Percentiles rank a stretch among this genome's conserved stretches.
Conservation (phyloP, 2,113 vertebrate species). For the Rhynchomys soricoides region DNA sequence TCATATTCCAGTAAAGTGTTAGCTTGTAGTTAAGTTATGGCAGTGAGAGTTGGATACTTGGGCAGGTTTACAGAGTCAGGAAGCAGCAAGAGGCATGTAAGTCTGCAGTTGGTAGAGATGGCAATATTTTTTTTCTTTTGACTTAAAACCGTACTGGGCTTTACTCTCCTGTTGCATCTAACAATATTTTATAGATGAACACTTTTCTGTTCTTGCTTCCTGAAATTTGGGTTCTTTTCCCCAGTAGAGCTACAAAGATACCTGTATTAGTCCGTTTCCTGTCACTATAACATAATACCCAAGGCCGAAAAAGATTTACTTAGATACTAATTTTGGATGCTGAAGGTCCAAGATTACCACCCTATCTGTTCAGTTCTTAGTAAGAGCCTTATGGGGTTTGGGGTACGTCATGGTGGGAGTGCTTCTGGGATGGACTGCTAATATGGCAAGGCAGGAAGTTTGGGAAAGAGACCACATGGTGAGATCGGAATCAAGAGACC, state of each 20-base stretch:
- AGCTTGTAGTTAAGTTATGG: not conserved
- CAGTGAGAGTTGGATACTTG: not conserved
- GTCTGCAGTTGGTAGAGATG: not conserved
- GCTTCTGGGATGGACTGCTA: not conserved
- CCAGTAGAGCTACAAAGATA: not conserved
- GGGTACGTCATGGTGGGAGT: not conserved
- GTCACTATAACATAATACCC: not conserved
- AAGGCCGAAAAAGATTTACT: not conserved
- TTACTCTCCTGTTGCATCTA: not conserved
- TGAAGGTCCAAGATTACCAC: not conserved
- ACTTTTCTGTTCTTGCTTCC: not conserved
- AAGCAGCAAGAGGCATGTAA: not conserved
- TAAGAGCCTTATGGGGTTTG: not conserved
- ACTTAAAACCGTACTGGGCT: not conserved
- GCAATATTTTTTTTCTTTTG: not conserved
- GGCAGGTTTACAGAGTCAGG: not conserved
- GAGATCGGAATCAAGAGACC: not conserved
- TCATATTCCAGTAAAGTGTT: not conserved
- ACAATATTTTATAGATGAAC: constrained; percentile 26
- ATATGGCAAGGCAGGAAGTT: not conserved
- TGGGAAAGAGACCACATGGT: not conserved
- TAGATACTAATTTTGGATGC: not conserved
- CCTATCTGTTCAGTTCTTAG: not conserved
- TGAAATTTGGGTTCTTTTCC: not conserved
- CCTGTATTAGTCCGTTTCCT: not conserved